These are phyloP conservation scores for Triplophysa bombifrons DNA, from an alignment of 2,797 vertebrate genomes.

Conservation along the genomic window DNA sequence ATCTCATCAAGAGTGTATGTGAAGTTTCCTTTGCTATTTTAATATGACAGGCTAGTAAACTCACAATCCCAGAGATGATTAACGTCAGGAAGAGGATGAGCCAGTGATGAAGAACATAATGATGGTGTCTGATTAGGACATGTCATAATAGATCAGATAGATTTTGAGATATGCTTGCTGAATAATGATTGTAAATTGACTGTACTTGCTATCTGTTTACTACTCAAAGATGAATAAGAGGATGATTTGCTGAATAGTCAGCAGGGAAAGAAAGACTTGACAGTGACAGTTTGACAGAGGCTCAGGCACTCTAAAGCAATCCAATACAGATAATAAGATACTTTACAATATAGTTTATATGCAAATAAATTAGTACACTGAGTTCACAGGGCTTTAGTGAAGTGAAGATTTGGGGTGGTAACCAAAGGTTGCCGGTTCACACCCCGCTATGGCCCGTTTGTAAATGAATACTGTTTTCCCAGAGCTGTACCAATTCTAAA, in stretches of 20 bases:
- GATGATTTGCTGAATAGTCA: neutral
- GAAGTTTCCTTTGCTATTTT: slow-evolving; percentile 13
- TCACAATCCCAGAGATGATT: slow-evolving; percentile 36
- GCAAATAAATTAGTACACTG: neutral
- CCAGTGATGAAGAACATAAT: slow-evolving; percentile 10
- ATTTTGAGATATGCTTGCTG: slow-evolving; percentile 27
- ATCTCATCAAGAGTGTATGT: slow-evolving; percentile 11
- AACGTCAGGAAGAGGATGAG: slow-evolving; percentile 17
- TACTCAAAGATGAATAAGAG: slow-evolving; percentile 12
- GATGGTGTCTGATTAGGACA: slow-evolving; percentile 33
- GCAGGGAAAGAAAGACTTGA: neutral
- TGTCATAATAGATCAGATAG: slow-evolving; percentile 26
- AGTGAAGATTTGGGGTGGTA: neutral
- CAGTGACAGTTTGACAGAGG: too few species aligned
- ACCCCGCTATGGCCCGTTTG: neutral
- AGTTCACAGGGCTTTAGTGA: neutral
- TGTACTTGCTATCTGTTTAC: slow-evolving; percentile 23
- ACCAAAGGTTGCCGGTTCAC: neutral
- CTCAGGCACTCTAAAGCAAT: too few species aligned
- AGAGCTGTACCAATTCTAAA: neutral
- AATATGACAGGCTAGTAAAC: slow-evolving; percentile 19
- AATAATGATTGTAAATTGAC: slow-evolving; percentile 26
- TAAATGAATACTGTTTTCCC: neutral
- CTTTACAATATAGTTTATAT: neutral
- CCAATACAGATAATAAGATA: neutral